Base-by-base conservation (phyloP, 1,140 invertebrate genomes). In the Parapsyche elsis region DNA sequence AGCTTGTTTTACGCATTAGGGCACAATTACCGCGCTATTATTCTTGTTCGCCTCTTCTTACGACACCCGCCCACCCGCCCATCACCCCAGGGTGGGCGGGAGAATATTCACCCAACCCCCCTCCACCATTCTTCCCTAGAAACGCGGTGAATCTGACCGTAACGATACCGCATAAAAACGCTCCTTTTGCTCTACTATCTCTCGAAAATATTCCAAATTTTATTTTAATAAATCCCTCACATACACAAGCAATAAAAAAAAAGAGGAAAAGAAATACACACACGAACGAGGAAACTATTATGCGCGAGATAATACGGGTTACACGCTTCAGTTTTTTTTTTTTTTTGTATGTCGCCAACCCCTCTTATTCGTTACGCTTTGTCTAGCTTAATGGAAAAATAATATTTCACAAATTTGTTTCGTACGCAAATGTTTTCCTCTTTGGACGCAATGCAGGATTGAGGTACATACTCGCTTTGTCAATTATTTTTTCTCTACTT, bases 11-110 rank as follows among this genome's bases (percentile, higher is more conserved):
- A 81, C 77, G 81, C 77, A 76, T 79, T 81, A 76, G 45, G 71
- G 77, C 81, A 71, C 81, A 81, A 81, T 81, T 81, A 81, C 81
- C 76, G 61, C 77, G 81, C 57, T 61, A 82, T 82, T 80, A 82
- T 71, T 80, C 81, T 80, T 71, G 73, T 77, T 80, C 77, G 24
- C 78, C 30, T 75, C 71, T 61, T 57, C 64, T 67, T 67, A 67
- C 64, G 64, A 67, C 64, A 67, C 24, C 64, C 12, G 9, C 9
- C 23, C 24, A 9, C 19, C 23, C 19, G 14, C 23, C 19, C 16
- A 12, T 19, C 24, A 23, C 5, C 9, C 10, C 12, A 23, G 23
- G 64, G 53, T 21, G 46, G 14, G n/a, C 14, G 23, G 21, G 64
- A n/a, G n/a, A 46, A n/a, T 19, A 2, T 38, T 71, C 4, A 71